A percentile compares a stretch with the other conserved stretches of the same genome.
Evolutionary conservation across 37 sponge, comb jelly and placozoan genomes (phyloP).

Genomic region (Eunapius fragilis): DNA sequence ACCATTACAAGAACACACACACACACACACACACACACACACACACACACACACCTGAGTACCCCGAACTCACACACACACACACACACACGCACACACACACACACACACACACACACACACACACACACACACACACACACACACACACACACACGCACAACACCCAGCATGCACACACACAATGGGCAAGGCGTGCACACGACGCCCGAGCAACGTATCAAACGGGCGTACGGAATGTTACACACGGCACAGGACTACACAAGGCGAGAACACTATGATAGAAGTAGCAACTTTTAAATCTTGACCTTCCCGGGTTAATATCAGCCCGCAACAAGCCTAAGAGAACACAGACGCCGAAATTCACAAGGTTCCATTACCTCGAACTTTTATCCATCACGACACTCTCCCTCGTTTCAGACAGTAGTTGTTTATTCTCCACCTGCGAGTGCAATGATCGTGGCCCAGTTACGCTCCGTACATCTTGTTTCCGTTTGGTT

Average conservation of each 20-base stretch:
- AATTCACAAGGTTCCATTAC: background rate
- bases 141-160: background rate
- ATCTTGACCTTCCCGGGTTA: background rate
- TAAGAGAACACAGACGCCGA: background rate
- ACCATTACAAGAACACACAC: background rate
- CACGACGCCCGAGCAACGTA: too few relatives aligned
- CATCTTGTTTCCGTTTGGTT: background rate
- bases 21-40: slow-evolving; percentile 22
- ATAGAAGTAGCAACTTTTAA: background rate
- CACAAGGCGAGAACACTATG: too few relatives aligned
- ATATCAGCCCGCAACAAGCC: background rate
- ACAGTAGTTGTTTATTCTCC: background rate
- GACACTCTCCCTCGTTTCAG: background rate
- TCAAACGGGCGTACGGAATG: too few relatives aligned
- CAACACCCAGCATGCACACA: background rate
- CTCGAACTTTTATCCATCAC: background rate
- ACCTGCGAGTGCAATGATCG: background rate
- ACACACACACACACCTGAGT: background rate
- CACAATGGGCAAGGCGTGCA: too few relatives aligned
- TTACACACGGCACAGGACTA: too few relatives aligned
- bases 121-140: background rate
- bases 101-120: background rate
- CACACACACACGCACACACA: background rate
- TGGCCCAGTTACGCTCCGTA: background rate
- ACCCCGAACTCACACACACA: background rate